Percentiles rank a stretch among this genome's conserved stretches.
These are phyloP conservation scores for Sciurus carolinensis DNA, from an alignment of 2,797 vertebrate genomes.

Conservation along the genomic window DNA sequence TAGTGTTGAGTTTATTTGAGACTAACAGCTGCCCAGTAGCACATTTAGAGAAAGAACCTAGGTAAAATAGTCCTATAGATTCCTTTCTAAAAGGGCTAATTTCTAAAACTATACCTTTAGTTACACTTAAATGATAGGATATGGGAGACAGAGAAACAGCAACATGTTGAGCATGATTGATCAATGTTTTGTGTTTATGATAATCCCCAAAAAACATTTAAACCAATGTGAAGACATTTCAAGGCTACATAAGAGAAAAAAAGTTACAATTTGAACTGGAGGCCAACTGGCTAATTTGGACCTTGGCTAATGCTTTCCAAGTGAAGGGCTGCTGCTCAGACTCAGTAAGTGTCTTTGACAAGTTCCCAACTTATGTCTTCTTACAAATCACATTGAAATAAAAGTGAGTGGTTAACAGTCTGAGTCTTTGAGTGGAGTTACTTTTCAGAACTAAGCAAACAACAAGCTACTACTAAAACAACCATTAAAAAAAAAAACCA, in stretches of 20 bases:
- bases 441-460: constrained; percentile 72
- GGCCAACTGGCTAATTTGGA: constrained; percentile 57
- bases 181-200: constrained; percentile 67
- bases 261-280: constrained; percentile 60
- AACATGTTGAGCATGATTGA: neutral
- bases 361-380: constrained; percentile 64
- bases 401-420: constrained; percentile 54
- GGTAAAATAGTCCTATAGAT: constrained; percentile 67
- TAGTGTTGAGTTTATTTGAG: constrained; percentile 79
- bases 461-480: constrained; percentile 60
- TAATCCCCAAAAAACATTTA: constrained; percentile 45
- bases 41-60: constrained; percentile 67
- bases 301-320: constrained; percentile 50
- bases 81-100: constrained; percentile 73
- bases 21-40: constrained; percentile 79
- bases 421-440: constrained; percentile 42
- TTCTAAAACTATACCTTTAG: constrained; percentile 61
- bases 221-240: constrained; percentile 73
- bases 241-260: neutral
- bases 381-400: constrained; percentile 62
- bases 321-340: neutral
- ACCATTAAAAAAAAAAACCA: constrained; percentile 64
- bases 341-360: constrained; percentile 57
- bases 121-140: constrained; percentile 61
- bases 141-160: neutral